phyloP scores from a whole-genome alignment of 2,797 vertebrate species.

The Leucoraja ocellata region DNA sequence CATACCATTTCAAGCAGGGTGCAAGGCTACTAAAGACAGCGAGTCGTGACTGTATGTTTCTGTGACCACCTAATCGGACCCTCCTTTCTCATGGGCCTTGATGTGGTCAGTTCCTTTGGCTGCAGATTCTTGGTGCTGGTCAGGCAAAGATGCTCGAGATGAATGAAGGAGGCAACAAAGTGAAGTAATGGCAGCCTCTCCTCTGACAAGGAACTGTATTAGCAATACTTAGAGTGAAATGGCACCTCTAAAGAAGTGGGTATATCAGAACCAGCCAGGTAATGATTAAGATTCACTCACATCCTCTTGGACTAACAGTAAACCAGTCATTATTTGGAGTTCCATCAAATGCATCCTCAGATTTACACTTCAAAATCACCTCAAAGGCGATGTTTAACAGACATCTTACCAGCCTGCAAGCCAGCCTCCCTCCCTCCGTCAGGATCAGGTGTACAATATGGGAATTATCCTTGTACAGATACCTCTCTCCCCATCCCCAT shows the following conservation, averaged over 20 bases:
- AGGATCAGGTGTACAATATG: background rate
- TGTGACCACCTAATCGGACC: background rate
- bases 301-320: background rate
- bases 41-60: too few species aligned
- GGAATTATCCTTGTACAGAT: background rate
- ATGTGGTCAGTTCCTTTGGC: background rate
- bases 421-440: background rate
- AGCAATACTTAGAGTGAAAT: background rate
- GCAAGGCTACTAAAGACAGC: too few species aligned
- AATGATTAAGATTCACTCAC: background rate
- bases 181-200: background rate
- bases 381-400: background rate
- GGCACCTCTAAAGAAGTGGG: background rate
- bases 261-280: background rate
- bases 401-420: background rate
- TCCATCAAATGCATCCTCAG: background rate
- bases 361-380: background rate
- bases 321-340: background rate
- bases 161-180: background rate
- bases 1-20: too few species aligned
- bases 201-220: background rate
- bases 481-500: too few species aligned
- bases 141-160: background rate
- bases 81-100: background rate
- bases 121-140: background rate